A percentile compares a stretch with the other conserved stretches of the same genome.
phyloP scores from a whole-genome alignment of 2,797 vertebrate species.

The Coccyzus lansbergi region DNA sequence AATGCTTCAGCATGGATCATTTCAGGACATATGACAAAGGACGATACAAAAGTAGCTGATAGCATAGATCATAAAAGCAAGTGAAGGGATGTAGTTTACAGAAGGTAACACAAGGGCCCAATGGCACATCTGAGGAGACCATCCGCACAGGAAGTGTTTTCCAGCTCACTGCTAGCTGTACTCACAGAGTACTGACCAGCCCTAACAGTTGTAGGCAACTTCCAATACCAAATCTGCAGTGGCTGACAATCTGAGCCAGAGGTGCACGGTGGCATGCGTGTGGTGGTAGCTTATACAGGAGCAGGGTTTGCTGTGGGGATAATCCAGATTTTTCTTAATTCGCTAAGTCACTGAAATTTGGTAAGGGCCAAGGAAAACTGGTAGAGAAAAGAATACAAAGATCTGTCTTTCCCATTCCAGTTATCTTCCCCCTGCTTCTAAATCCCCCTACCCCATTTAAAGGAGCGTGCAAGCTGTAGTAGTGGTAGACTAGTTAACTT shows the following conservation, averaged over 20 bases:
- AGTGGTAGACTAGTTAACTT: not conserved
- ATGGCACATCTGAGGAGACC: not conserved
- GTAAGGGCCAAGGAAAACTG: not conserved
- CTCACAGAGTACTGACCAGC: not conserved
- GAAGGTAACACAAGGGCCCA: not conserved
- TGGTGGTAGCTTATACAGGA: not conserved
- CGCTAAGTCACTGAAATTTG: not conserved
- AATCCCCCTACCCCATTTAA: not conserved
- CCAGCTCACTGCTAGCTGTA: not conserved
- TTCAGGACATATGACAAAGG: not conserved
- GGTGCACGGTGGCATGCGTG: accelerated
- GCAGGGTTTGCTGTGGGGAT: not conserved
- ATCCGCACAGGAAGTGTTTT: not conserved
- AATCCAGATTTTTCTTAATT: not conserved
- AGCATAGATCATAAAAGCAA: not conserved
- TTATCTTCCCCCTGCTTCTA: accelerated
- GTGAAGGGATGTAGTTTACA: not conserved
- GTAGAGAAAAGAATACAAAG: not conserved
- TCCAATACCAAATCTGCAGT: not conserved
- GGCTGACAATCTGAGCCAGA: not conserved
- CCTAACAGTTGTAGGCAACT: not conserved
- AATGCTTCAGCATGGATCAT: not conserved
- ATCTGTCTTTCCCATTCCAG: not conserved
- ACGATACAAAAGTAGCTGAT: not conserved
- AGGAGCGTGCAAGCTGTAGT: not conserved